Evolutionary conservation across 1,140 invertebrate species (phyloP), one percentile per base, ranked within the genome.

Genomic region (Hestina assimilis): DNA sequence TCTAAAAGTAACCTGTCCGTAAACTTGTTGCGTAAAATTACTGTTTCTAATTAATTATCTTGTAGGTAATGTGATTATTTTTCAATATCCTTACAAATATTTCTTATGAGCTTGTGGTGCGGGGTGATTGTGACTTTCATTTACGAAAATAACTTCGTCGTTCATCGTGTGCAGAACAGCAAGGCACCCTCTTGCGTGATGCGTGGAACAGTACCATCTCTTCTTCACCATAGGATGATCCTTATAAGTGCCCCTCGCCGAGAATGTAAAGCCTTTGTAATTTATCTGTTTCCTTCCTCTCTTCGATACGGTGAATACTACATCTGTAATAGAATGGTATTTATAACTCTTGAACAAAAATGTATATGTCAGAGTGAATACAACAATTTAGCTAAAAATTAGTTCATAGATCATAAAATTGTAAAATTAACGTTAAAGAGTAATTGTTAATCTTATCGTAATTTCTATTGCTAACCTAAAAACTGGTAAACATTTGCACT

Each of bases 151-250:
- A 4, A 85, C 71, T 4, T 45, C 45, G 17, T 78, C 45, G 2
- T 68, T 55, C 0, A 70, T 14, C 4, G 80, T 82, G 8, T 69
- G 52, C 0, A 82, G 8, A 1, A 38, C 24, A 0, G 79, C 82
- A 1, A 21, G 58, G 45, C 83, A 86, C 0, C 69, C 66, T 11
- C 66, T 72, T 3, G 64, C 53, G n/a, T 59, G 50, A 31, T 81
- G 72, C 0, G 70, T 79, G n/a, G 80, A 79, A 42, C 80, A 83
- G n/a, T 40, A 50, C 79, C 79, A 83, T 8, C 64, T 26, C 14
- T 38, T 67, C 29, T 66, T 72, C 0, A 15, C 24, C 6, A 26
- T 3, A 7, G n/a, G 2, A 5, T 33, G 6, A 2, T 11, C 28
- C 11, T n/a, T 6, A 3, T 12, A 7, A 6, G 31, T 9, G 1